Base-by-base conservation (phyloP, 2,797 vertebrate species). In the Anguilla obscura region DNA sequence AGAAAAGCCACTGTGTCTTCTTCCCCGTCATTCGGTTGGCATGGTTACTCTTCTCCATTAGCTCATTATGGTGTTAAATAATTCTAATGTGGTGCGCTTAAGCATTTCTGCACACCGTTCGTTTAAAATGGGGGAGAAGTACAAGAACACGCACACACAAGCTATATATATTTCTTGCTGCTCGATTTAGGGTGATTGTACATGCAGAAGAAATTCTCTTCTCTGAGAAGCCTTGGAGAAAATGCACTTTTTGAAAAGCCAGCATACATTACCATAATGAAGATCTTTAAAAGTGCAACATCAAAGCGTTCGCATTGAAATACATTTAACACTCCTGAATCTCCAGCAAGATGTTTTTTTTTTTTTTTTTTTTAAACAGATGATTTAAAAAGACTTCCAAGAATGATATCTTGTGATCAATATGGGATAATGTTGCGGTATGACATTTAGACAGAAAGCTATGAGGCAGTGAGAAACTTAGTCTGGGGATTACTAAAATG, bases 61-160 rank as follows among this genome's bases (percentile, higher is more conserved):
- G 9, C 18, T 79, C 52, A 86, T 88, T 52, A 36, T 52, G 54
- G 16, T 66, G 56, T 84, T 84, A 24, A 83, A 88, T 54, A 74
- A 82, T 58, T 85, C 1, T 54, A 60, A 88, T 76, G 76, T 63
- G 24, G 24, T 82, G 84, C 18, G 40, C 52, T 86, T 88, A 86
- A 88, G 63, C 27, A 27, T 8, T 82, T 48, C 16, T 60, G 54
- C 36, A 58, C 21, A 56, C 0, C 40, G 54, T 10, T n/a, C 48
- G n/a, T 74, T n/a, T 74, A n/a, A 12, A 76, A 86, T 14, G 10
- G 40, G 27, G 30, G 33, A 79, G 12, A 18, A 79, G 74, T 36
- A 21, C 16, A 79, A 63, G 21, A 66, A 45, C 84, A 36, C n/a
- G 30, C n/a, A 56, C 50, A 52, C 50, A 10, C 50, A 52, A 12